Conservation (phyloP, 2,888 invertebrate genomes). For the Volucella inanis region DNA sequence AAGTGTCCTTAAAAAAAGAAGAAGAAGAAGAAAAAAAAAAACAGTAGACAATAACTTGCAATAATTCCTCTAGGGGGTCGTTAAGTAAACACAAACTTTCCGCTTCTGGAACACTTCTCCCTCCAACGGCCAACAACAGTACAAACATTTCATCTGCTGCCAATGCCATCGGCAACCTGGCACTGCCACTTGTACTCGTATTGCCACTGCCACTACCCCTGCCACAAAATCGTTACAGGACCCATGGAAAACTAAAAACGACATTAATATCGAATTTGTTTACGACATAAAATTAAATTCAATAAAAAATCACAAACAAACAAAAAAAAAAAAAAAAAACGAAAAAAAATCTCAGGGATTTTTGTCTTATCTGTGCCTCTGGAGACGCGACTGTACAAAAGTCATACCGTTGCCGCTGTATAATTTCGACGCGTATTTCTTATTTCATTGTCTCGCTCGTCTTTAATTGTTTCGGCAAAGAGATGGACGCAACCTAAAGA, state of each 20-base stretch:
- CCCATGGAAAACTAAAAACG: constrained; percentile 25
- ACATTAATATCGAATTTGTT: constrained; percentile 70
- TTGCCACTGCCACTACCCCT: constrained; percentile 27
- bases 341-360: background rate
- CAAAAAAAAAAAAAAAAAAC: constrained; percentile 2
- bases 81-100: constrained; percentile 48
- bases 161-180: no score
- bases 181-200: background rate
- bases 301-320: constrained; percentile 36
- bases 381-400: background rate
- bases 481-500: background rate
- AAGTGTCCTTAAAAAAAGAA: constrained; percentile 13
- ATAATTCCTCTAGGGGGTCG: constrained; percentile 38
- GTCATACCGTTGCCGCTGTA: background rate
- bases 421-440: constrained; percentile 6
- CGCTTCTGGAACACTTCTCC: background rate
- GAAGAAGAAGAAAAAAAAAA: background rate
- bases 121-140: constrained; percentile 22
- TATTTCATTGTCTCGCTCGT: constrained; percentile 16
- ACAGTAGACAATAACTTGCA: constrained; percentile 40
- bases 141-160: constrained; percentile 19
- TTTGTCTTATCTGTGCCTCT: constrained; percentile 36
- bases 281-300: constrained; percentile 67
- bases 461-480: constrained; percentile 20
- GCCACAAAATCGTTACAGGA: constrained; percentile 39